These are phyloP conservation scores for Prietella phreatophila DNA, from an alignment of 2,113 vertebrate species.

Conservation along the genomic window DNA sequence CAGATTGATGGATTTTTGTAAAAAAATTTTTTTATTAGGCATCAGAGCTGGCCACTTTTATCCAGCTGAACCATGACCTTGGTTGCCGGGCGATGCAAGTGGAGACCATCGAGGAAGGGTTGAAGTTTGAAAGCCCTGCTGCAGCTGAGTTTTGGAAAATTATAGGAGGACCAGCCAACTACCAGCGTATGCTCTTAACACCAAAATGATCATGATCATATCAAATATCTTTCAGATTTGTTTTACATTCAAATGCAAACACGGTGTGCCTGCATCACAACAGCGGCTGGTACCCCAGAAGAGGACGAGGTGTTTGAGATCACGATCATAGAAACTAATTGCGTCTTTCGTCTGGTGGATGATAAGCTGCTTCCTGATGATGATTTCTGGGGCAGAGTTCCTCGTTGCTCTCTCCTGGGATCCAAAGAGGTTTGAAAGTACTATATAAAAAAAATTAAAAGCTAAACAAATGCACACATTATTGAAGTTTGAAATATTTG, in stretches of 20 bases:
- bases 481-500: neutral
- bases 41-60: constrained; percentile 87
- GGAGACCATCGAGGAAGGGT: constrained; percentile 85
- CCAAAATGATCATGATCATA: neutral
- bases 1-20: neutral
- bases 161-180: constrained; percentile 83
- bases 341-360: constrained; percentile 87
- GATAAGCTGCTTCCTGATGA: constrained; percentile 96
- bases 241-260: neutral
- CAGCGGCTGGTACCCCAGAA: constrained; percentile 87
- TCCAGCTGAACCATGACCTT: constrained; percentile 92
- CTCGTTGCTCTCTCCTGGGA: constrained; percentile 81
- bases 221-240: neutral
- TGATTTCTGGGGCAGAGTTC: constrained; percentile 94
- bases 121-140: constrained; percentile 79
- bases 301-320: constrained; percentile 93
- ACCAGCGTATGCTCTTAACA: constrained; percentile 74
- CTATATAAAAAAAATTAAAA: neutral
- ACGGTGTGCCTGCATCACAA: neutral
- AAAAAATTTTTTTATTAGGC: constrained; percentile 73
- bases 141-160: constrained; percentile 94
- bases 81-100: constrained; percentile 89
- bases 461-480: neutral
- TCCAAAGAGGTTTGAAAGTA: constrained; percentile 81
- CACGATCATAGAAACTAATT: constrained; percentile 98